Percentiles rank a stretch among this genome's conserved stretches.
phyloP scores from a whole-genome alignment of 2,797 vertebrate genomes.

The Myotis myotis region DNA sequence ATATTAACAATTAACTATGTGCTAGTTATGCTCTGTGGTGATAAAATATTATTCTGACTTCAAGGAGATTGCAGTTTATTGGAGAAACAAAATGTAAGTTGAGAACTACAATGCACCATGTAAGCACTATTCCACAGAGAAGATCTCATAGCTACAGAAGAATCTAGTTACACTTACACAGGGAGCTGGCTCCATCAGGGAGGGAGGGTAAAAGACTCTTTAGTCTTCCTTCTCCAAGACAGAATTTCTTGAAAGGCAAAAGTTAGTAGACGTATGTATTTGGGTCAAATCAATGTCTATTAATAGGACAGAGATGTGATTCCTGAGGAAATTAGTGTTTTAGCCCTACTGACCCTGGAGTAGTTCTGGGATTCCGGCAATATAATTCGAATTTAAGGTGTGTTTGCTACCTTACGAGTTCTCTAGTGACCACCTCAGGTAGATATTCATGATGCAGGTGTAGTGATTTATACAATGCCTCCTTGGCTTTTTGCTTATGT shows the following conservation, averaged over 20 bases:
- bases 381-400: not conserved
- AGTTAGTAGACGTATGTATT: not conserved
- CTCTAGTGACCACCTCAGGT: not conserved
- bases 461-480: not conserved
- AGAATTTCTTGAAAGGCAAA: not conserved
- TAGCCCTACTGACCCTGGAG: not conserved
- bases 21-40: not conserved
- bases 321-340: not conserved
- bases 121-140: not conserved
- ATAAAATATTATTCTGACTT: not conserved
- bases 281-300: not conserved
- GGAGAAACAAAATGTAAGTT: not conserved
- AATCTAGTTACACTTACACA: not conserved
- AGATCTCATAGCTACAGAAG: not conserved
- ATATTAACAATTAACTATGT: not conserved
- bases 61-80: not conserved
- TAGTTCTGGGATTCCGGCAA: not conserved
- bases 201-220: accelerated
- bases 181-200: not conserved
- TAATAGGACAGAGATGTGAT: not conserved
- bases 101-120: not conserved
- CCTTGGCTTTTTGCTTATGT: not conserved
- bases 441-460: not conserved
- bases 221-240: not conserved
- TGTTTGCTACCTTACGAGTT: not conserved